Evolutionary conservation across 2,888 invertebrate species (phyloP), one percentile per base, ranked within the genome.

Genomic region (Scelioninae gen. 2): DNA sequence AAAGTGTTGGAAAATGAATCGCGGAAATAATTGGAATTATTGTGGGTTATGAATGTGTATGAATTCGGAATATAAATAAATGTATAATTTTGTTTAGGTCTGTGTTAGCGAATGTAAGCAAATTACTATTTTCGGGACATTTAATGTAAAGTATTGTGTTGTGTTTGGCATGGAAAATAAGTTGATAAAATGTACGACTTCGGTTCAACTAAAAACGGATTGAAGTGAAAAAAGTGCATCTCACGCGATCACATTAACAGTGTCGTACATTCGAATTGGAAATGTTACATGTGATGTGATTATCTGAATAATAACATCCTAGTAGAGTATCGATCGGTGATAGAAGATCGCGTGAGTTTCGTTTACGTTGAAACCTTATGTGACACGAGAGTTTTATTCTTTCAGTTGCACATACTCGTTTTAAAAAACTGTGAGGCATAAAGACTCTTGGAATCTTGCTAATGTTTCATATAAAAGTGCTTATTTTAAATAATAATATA

Each of bases 311-410:
- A 71, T 71, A 58, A 71, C 61, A 71, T 70, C 64, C 71, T 37
- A 58, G 64, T 52, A 50, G 58, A 45, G 37, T 71, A 70, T 64
- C 64, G 70, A 71, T 35, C 70, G 53, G 65, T 67, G 64, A 75
- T 71, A 39, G 43, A 67, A 73, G 63, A 76, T 77, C 75, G 75
- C 73, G 76, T 73, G 76, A 33, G 53, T 55, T 55, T 57, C 31
- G 35, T 43, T 69, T 67, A 65, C 72, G 71, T 70, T 67, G 77
- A 77, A 77, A 74, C 77, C 77, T 55, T 73, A 73, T 63, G 58
- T 52, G 61, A 69, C 58, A 64, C 15, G 22, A 18, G 11, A 63
- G 46, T 55, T 53, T 69, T 48, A 53, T 55, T 46, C 39, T 58
- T 57, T 37, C 22, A 16, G 16, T 35, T 11, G 16, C 25, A 22